Base-by-base conservation (phyloP, 2,113 vertebrate species). In the Eupsittula cactorum region DNA sequence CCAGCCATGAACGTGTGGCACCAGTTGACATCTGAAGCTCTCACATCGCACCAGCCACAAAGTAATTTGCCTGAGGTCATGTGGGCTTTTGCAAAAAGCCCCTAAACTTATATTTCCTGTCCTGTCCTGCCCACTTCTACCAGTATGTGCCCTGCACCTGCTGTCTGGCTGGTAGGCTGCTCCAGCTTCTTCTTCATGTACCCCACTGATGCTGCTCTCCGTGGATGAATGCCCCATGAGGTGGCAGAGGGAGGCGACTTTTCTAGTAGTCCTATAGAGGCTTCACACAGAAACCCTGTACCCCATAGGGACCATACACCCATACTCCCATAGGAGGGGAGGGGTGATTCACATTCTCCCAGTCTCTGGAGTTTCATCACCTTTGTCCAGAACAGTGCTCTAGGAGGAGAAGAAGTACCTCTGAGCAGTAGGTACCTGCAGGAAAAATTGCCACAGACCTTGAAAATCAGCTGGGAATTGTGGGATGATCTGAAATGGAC, bases 51-150 rank as follows among this genome's bases (percentile, higher is more conserved):
- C 23, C 3, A 20, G 20, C 15, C 23, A 71, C 23, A 35, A 78
- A 57, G n/a, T 13, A 47, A 75, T 35, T 41, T 35, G 6, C 55
- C n/a, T 67, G 41, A 85, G 13, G 17, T 57, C 23, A 47, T 1
- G 2, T 2, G 14, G 10, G 1, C 4, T 44, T 85, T 82, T 52
- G 16, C 14, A 60, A 60, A 68, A 70, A 52, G 0, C 0, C 1
- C 17, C 29, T 2, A 20, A 65, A 37, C 41, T 52, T 52, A 52
- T 8, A 39, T 75, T 60, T 64, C 55, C 13, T 44, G 27, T n/a
- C 71, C 37, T 52, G 25, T 18, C 14, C 50, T 44, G 31, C 63
- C 25, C 33, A 9, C 19, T 52, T 52, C 37, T 77, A n/a, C 23
- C 49, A 44, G 1, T 9, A n/a, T 4, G 11, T 44, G 41, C 6